These are phyloP conservation scores for Chloroclysta siterata DNA, from an alignment of 2,888 invertebrate genomes.

Conservation along the genomic window DNA sequence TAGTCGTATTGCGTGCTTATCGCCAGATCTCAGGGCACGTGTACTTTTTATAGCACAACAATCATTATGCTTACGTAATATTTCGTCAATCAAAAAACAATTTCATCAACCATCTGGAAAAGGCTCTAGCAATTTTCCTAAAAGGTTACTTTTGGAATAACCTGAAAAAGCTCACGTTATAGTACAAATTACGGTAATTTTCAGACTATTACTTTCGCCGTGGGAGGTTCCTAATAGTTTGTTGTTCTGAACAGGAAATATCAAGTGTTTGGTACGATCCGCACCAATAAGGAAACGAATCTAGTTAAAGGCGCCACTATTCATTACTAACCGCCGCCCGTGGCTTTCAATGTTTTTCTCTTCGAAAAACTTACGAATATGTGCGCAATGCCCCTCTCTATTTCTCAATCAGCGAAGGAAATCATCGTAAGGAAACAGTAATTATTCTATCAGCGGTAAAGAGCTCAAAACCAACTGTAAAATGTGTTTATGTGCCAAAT, in stretches of 20 bases:
- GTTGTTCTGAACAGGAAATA: conserved; percentile 44
- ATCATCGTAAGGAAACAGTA: no score
- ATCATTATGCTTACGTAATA: conserved; percentile 62
- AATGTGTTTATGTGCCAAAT: no score
- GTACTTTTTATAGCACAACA: conserved; percentile 49
- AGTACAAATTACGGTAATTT: conserved; percentile 44
- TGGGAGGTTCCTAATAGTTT: conserved; percentile 34
- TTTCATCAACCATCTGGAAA: conserved; percentile 42
- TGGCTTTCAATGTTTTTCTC: no score
- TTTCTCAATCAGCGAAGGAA: no score
- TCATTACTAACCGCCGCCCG: no score
- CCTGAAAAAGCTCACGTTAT: conserved; percentile 20
- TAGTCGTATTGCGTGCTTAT: conserved; percentile 68
- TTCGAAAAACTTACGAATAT: no score
- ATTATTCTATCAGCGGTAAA: no score
- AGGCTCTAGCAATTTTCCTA: conserved; percentile 46
- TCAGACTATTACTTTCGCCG: conserved; percentile 40
- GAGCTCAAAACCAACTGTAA: no score
- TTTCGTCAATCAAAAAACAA: conserved; percentile 56
- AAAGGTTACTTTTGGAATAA: conserved; percentile 47
- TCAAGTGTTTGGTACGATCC: conserved; percentile 26
- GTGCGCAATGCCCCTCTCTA: no score
- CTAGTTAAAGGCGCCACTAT: no score
- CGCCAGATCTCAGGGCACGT: conserved; percentile 53
- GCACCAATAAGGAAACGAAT: no score